Evolutionary conservation across 2,113 vertebrate genomes (phyloP).

Genomic region (Dissostichus mawsoni): DNA sequence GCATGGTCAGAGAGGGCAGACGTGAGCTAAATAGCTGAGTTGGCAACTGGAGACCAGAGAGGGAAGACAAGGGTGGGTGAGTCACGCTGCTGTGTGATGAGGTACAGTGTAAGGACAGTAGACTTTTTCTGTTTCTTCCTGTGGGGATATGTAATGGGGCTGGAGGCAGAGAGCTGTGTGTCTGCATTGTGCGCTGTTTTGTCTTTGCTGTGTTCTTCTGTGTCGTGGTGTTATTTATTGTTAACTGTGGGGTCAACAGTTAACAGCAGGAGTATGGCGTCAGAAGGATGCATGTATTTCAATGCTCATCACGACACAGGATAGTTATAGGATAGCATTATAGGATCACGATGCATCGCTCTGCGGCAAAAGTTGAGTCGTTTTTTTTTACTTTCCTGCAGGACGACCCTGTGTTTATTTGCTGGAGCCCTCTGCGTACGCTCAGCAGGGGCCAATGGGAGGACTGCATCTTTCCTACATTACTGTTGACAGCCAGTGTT

Average conservation of each 20-base stretch:
- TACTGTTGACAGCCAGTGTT: background rate
- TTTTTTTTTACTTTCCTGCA: background rate
- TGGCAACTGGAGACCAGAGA: constrained; percentile 65
- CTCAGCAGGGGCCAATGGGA: background rate
- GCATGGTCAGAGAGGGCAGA: constrained; percentile 79
- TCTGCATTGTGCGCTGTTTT: constrained; percentile 6
- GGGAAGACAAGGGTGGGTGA: constrained; percentile 66
- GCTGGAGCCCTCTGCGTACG: background rate
- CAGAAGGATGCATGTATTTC: background rate
- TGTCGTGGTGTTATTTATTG: background rate
- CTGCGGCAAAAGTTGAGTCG: background rate
- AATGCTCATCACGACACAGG: background rate
- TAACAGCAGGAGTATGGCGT: no score
- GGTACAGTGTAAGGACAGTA: constrained; percentile 72
- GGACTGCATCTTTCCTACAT: background rate
- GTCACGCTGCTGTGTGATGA: constrained; percentile 71
- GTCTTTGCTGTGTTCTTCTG: background rate
- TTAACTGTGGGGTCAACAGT: background rate
- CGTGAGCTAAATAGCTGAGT: constrained; percentile 81
- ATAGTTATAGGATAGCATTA: no score
- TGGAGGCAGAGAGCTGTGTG: constrained; percentile 19
- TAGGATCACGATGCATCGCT: background rate
- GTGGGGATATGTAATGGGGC: constrained; percentile 42
- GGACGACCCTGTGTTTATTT: background rate
- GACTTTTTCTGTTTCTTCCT: constrained; percentile 49